Percentiles rank a stretch among this genome's conserved stretches.
Conservation (phyloP, 2,888 invertebrate species). For the Operophtera brumata region DNA sequence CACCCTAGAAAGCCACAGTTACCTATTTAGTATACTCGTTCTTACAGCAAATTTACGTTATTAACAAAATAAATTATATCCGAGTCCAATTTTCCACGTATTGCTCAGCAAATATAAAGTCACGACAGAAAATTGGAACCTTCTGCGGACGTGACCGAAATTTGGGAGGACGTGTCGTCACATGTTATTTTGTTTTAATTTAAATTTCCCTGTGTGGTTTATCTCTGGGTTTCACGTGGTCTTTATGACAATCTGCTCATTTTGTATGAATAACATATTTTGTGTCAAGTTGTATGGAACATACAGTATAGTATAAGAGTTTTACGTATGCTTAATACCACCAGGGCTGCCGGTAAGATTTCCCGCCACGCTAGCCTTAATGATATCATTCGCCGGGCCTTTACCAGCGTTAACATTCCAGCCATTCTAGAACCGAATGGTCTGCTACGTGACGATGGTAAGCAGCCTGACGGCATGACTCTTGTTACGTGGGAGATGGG, state of each 20-base stretch:
- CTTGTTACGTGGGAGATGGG: too few species aligned
- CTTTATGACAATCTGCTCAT: constrained; percentile 13
- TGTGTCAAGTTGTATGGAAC: background rate
- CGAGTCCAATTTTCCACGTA: constrained; percentile 8
- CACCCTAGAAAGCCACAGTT: too few species aligned
- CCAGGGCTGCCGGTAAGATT: too few species aligned
- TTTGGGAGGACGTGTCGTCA: constrained; percentile 6
- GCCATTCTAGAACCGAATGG: too few species aligned
- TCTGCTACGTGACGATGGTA: too few species aligned
- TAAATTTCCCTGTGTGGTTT: constrained; percentile 18
- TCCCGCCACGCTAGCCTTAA: too few species aligned
- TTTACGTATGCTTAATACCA: too few species aligned
- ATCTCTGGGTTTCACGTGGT: constrained; percentile 18
- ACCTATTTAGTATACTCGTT: too few species aligned
- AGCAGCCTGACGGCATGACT: too few species aligned
- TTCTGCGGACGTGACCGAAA: constrained; percentile 22
- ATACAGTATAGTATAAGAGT: background rate
- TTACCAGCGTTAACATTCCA: too few species aligned
- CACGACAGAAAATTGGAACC: constrained; percentile 23
- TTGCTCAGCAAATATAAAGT: constrained; percentile 1
- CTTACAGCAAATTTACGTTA: too few species aligned
- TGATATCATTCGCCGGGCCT: too few species aligned
- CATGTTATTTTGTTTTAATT: constrained; percentile 29
- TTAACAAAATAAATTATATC: background rate
- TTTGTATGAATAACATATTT: constrained; percentile 14